These are phyloP conservation scores for Lasioglossum marginatum DNA, from an alignment of 2,888 invertebrate species.

Conservation along the genomic window DNA sequence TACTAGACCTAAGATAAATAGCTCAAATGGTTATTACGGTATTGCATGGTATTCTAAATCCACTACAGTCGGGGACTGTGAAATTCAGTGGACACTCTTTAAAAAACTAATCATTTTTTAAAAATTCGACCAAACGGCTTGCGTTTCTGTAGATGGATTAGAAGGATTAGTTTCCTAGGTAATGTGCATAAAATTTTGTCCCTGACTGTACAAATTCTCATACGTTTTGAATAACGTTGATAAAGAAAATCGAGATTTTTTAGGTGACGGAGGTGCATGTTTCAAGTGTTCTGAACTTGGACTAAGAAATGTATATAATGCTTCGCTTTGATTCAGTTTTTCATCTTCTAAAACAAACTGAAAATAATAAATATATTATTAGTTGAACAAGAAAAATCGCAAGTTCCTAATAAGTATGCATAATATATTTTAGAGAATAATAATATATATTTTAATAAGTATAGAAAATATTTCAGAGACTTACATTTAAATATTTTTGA, in stretches of 20 bases:
- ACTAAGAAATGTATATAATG: slow-evolving; percentile 95
- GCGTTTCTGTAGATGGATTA: not conserved
- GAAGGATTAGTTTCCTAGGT: not conserved
- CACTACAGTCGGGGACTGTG: not conserved
- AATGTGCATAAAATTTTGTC: not conserved
- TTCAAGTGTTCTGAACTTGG: slow-evolving; percentile 96
- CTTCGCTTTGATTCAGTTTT: slow-evolving; percentile 94
- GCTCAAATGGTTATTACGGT: not conserved
- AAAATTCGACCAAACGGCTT: not conserved
- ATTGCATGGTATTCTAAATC: not conserved
- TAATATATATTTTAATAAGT: not conserved
- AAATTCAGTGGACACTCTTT: not conserved
- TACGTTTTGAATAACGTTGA: slow-evolving; percentile 93
- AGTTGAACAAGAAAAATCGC: not conserved
- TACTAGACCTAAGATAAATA: slow-evolving; percentile 84
- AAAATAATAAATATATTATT: slow-evolving; percentile 33
- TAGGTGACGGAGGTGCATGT: slow-evolving; percentile 90
- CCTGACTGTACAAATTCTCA: slow-evolving; percentile 1
- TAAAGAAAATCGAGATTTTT: slow-evolving; percentile 94
- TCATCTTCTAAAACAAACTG: slow-evolving; percentile 95
- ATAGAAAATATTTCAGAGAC: slow-evolving; percentile 73
- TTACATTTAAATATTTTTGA: slow-evolving; percentile 94
- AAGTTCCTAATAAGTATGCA: not conserved
- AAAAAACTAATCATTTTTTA: not conserved
- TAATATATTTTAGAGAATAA: slow-evolving; percentile 5